Evolutionary conservation across 2,888 invertebrate species (phyloP).

Genomic region (Cactoblastis cactorum): DNA sequence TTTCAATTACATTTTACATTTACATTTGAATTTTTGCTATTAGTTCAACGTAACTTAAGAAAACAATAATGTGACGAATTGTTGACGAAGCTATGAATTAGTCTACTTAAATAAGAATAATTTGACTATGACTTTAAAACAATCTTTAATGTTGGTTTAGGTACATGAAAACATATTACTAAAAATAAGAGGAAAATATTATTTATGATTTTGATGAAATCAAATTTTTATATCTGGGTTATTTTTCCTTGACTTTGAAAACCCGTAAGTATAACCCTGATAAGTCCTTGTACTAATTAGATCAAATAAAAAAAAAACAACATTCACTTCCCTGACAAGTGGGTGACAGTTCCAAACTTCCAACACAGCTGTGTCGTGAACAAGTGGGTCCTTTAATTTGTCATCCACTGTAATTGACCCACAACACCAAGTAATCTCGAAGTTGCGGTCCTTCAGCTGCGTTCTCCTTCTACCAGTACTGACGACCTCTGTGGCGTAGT

Average conservation of each 20-base stretch:
- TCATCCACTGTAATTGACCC: constrained; percentile 3
- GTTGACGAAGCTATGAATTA: too few species aligned
- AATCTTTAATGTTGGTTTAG: too few species aligned
- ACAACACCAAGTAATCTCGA: not conserved
- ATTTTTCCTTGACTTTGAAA: not conserved
- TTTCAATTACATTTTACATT: not conserved
- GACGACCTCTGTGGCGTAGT: too few species aligned
- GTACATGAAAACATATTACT: too few species aligned
- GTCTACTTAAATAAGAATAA: too few species aligned
- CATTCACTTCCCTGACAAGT: not conserved
- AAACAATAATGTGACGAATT: not conserved
- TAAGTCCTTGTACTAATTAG: not conserved
- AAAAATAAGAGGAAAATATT: too few species aligned
- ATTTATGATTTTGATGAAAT: too few species aligned
- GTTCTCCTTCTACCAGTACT: constrained; percentile 10
- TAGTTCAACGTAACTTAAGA: too few species aligned
- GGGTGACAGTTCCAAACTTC: not conserved
- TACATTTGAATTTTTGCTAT: not conserved
- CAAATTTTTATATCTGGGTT: too few species aligned
- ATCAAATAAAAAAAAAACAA: not conserved
- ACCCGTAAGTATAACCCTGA: too few species aligned
- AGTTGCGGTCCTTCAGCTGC: not conserved
- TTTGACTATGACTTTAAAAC: too few species aligned
- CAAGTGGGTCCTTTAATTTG: constrained; percentile 5
- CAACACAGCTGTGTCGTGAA: not conserved